Evolutionary conservation across 2,888 invertebrate genomes (phyloP), one percentile per base, ranked within the genome.

Genomic region (Lordiphosa andalusiaca): DNA sequence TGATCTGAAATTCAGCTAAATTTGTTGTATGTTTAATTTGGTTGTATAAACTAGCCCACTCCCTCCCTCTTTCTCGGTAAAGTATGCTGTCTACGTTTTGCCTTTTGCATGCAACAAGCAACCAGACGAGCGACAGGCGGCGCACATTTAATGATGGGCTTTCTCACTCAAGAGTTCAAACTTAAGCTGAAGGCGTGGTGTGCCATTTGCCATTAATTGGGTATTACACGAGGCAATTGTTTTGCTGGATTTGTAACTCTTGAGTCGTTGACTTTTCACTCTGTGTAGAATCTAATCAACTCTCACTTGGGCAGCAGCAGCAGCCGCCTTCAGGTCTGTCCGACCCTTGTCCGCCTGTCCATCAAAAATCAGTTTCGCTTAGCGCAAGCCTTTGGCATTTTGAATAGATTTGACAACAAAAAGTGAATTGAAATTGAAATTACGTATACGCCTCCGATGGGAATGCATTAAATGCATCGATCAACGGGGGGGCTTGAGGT

Each of bases 321-420:
- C 30, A 30, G 30, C 30, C 9, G 30, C 30, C 30, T 30, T 7
- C 30, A 10, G 16, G 6, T 13, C 9, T 21, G n/a, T 10, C 33
- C 46, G 19, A 10, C 49, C 48, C 59, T 44, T 81, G 74, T 69
- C 71, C 63, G 62, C 52, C 58, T 76, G 81, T 83, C 76, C 71
- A 73, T 76, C 78, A 76, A 63, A 61, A 39, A 40, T 33, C 42
- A 41, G 30, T 52, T 23, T 10, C 53, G 53, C 54, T 57, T 44
- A 52, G 47, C 76, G 59, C 55, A 37, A 7, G 37, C 55, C 39
- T 44, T 35, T 42, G 46, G 57, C 71, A 71, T 73, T 71, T 63
- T 47, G 50, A 71, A 64, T 58, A 49, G 59, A 66, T 53, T 55
- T 52, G 55, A 54, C 59, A 66, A 65, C 73, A 66, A 70, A 63